Conservation (phyloP, 1,140 invertebrate species). For the Nasonia longicornis region DNA sequence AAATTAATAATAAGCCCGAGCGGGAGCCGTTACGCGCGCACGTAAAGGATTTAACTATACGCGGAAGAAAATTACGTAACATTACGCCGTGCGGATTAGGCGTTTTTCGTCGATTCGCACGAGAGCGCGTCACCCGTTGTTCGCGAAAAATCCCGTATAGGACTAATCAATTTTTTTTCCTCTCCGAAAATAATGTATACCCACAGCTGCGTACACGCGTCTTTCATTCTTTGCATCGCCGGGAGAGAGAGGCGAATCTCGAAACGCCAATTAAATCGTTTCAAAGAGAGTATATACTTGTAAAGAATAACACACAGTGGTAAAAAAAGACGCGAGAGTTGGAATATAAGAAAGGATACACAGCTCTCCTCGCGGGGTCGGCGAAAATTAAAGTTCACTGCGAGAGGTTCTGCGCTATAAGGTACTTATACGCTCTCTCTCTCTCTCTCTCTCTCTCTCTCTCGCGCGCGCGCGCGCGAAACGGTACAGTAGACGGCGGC, state of each 20-base stretch:
- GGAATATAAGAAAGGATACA: neutral
- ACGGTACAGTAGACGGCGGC: slow-evolving; percentile 6
- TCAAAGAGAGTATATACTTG: neutral
- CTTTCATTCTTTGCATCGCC: neutral
- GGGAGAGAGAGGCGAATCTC: neutral
- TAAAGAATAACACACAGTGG: neutral
- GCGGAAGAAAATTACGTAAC: slow-evolving; percentile 31
- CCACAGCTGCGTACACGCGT: neutral
- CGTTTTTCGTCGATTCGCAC: slow-evolving; percentile 11
- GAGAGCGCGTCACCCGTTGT: neutral
- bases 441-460: neutral
- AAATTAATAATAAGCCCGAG: slow-evolving; percentile 25
- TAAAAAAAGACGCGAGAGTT: neutral
- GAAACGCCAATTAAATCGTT: slow-evolving; percentile 22
- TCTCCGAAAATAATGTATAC: neutral
- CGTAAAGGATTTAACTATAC: slow-evolving; percentile 26
- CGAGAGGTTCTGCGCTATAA: slow-evolving; percentile 12
- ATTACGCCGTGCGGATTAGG: neutral
- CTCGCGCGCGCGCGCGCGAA: neutral
- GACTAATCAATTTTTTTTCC: neutral
- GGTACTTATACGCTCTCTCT: neutral
- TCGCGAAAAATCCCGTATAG: too few species aligned
- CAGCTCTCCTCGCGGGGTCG: neutral
- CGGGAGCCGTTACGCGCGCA: slow-evolving; percentile 9
- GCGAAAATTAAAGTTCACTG: slow-evolving; percentile 37